Base-by-base conservation (phyloP, 2,113 vertebrate genomes). In the Tonatia bakeri region DNA sequence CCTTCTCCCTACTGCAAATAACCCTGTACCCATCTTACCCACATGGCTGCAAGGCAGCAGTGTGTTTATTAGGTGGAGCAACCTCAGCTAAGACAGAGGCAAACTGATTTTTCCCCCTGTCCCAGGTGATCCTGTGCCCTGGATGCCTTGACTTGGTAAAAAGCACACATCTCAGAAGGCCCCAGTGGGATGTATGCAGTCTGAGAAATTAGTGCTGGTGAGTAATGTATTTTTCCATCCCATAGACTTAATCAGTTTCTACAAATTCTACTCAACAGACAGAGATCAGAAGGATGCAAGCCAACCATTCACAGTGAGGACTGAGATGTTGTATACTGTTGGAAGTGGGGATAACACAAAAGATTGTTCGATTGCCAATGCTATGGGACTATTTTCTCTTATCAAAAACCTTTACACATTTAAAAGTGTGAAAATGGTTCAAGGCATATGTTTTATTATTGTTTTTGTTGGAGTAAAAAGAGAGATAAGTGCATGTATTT, bases 191-290 rank as follows among this genome's bases (percentile, higher is more conserved):
- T 19, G 1, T 73, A 28, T 43, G 20, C 26, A 38, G 31, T n/a
- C 85, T 81, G 45, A 91, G 73, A 89, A 89, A 52, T 86, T 50
- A 86, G 47, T n/a, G 52, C 72, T 89, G 47, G 59, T 89, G 36
- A 28, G 28, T 91, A 84, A 76, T 89, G 17, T 40, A 16, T 45
- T 88, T 92, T 93, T 91, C 54, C 54, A 69, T 67, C 40, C 45
- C 0, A 0, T 77, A 61, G 54, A 40, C 69, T 87, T 97, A 80
- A 86, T 95, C 93, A 93, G 77, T 91, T 95, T 91, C 77, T 83
- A 24, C 52, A 94, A 93, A 88, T 75, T 82, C 22, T 86, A 13
- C 67, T 91, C 47, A n/a, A 22, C 56, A 82, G 59, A 77, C n/a
- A 56, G 54, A 95, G 76, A 81, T 81, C 52, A 85, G 90, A 95